Conservation (phyloP, 2,888 invertebrate species). For the Cephus spinipes region DNA sequence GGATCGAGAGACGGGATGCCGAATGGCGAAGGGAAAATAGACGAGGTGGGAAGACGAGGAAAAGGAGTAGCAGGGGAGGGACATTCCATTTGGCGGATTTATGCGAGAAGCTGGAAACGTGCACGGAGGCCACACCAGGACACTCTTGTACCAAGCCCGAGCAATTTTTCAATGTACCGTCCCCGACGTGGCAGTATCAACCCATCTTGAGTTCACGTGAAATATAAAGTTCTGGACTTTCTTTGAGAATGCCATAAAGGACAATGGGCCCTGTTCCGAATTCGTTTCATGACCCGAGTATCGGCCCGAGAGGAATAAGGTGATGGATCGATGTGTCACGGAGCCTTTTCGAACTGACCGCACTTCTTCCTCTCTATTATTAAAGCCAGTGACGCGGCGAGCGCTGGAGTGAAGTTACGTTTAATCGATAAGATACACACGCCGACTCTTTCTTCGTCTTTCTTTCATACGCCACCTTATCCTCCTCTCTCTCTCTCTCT, state of each 20-base stretch:
- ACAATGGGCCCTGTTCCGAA: background rate
- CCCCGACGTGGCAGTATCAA: background rate
- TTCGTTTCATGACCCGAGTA: background rate
- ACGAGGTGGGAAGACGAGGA: background rate
- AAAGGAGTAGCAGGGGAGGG: slow-evolving; percentile 22
- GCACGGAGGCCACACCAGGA: background rate
- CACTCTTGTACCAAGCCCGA: background rate
- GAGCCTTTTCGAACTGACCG: background rate
- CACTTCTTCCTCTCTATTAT: background rate
- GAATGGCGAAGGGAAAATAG: background rate
- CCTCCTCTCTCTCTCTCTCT: background rate
- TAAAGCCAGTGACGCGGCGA: background rate
- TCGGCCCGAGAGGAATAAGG: background rate
- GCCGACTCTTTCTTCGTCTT: background rate
- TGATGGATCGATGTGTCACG: background rate
- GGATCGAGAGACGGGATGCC: background rate
- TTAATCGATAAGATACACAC: background rate
- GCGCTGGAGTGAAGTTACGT: background rate
- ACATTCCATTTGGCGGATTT: slow-evolving; percentile 53
- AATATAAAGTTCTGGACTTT: background rate
- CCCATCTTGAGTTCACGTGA: background rate
- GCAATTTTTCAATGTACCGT: background rate
- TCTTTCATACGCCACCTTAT: background rate
- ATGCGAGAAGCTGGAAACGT: slow-evolving; percentile 24
- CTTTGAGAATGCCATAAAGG: background rate